A percentile compares a stretch with the other conserved stretches of the same genome.
phyloP scores from a whole-genome alignment of 1,140 invertebrate species.

The Macrosteles quadrilineatus region DNA sequence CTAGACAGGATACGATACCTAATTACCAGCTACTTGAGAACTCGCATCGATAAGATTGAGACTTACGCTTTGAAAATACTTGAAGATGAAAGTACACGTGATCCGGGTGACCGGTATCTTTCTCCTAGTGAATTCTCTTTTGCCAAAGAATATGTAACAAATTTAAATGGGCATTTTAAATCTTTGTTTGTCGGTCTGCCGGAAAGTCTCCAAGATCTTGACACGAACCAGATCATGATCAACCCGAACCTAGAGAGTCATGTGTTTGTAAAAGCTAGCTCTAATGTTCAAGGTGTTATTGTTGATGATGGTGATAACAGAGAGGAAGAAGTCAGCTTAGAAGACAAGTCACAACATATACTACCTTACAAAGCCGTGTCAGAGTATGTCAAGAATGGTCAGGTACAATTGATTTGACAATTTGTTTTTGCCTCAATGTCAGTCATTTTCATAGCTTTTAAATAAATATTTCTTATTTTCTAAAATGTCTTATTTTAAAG shows the following conservation, averaged over 20 bases:
- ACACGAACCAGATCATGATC: constrained; percentile 61
- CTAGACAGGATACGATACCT: constrained; percentile 76
- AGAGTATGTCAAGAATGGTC: constrained; percentile 69
- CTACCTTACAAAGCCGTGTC: constrained; percentile 72
- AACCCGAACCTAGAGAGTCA: constrained; percentile 72
- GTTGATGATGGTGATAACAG: constrained; percentile 59
- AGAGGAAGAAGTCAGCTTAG: constrained; percentile 73
- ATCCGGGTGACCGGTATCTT: constrained; percentile 59
- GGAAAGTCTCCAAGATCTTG: constrained; percentile 61
- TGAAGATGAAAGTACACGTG: constrained; percentile 60
- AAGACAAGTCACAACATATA: constrained; percentile 73
- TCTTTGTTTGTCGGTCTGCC: constrained; percentile 48
- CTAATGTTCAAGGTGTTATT: constrained; percentile 63
- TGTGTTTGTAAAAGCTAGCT: constrained; percentile 76
- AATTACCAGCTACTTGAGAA: constrained; percentile 77
- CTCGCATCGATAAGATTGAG: constrained; percentile 79
- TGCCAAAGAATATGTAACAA: constrained; percentile 65
- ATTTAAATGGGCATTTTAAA: constrained; percentile 58
- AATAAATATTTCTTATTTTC: no score
- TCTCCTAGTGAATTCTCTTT: constrained; percentile 71
- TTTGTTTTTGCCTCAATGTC: no score
- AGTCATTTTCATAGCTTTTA: no score
- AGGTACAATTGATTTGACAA: constrained; percentile 62
- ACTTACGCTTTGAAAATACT: constrained; percentile 67
- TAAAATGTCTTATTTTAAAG: no score